Evolutionary conservation across 1,140 invertebrate species (phyloP).

Genomic region (Cherax quadricarinatus): DNA sequence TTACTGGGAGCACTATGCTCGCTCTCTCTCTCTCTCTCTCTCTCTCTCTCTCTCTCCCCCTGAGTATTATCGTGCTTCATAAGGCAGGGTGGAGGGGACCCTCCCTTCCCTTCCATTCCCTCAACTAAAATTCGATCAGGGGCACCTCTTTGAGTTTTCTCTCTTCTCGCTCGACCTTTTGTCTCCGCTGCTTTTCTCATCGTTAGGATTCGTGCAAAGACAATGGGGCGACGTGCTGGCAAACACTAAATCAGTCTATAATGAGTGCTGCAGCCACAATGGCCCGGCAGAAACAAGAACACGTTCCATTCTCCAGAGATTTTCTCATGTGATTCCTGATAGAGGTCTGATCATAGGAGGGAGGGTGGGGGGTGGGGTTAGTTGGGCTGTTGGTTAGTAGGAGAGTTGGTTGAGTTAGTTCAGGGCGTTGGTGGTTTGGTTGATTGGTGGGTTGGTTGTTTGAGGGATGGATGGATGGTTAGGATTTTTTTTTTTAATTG

Average conservation of each 20-base stretch:
- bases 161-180: conserved; percentile 16
- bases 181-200: conserved; percentile 53
- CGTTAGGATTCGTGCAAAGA: conserved; percentile 60
- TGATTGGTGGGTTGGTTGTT: no score
- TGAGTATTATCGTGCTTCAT: not conserved
- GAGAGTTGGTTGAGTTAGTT: no score
- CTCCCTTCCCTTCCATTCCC: not conserved
- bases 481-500: no score
- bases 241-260: conserved; percentile 64
- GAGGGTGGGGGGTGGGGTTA: not conserved
- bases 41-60: no score
- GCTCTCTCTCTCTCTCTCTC: no score
- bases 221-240: conserved; percentile 48
- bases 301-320: conserved; percentile 8
- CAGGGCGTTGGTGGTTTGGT: no score
- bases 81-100: no score
- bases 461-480: no score
- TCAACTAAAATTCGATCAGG: conserved; percentile 45
- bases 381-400: not conserved
- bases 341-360: not conserved
- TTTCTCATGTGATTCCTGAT: conserved; percentile 11
- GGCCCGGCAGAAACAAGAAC: conserved; percentile 6
- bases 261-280: conserved; percentile 49
- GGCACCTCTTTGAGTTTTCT: not conserved
- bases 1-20: no score